phyloP scores from a whole-genome alignment of 2,797 vertebrate genomes.

The Amphiprion clarkii region DNA sequence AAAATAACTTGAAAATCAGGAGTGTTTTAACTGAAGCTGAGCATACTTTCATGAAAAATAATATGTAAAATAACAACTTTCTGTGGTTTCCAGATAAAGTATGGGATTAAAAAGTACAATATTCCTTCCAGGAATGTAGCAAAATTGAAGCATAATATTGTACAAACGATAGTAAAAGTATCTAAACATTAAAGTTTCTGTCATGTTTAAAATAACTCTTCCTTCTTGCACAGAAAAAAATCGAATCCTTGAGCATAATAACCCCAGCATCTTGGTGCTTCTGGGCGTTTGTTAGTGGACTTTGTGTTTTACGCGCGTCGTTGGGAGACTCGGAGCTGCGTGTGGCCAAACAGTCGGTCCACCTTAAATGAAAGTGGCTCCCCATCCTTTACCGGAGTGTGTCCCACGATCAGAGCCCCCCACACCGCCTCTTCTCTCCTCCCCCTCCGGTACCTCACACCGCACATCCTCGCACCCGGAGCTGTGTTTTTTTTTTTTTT shows the following conservation, averaged over 20 bases:
- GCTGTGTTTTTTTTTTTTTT: background rate
- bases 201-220: too few species aligned
- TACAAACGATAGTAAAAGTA: background rate
- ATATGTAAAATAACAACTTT: too few species aligned
- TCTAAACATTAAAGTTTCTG: background rate
- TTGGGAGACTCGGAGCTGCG: too few species aligned
- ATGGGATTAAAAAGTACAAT: background rate
- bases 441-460: slow-evolving; percentile 1
- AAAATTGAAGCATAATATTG: too few species aligned
- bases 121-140: background rate
- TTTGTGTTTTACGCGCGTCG: too few species aligned
- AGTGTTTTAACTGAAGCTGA: too few species aligned
- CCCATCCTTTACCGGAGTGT: slow-evolving; percentile 23
- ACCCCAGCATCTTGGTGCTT: too few species aligned
- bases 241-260: too few species aligned
- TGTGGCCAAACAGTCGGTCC: slow-evolving; percentile 19
- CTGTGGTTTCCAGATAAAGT: background rate
- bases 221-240: too few species aligned
- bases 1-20: too few species aligned
- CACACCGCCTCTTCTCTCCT: slow-evolving; percentile 15
- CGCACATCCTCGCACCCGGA: background rate
- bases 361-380: slow-evolving; percentile 73
- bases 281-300: too few species aligned
- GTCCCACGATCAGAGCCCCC: slow-evolving; percentile 43
- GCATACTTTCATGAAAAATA: too few species aligned